These are phyloP conservation scores for Scaptomyza graminum DNA, from an alignment of 1,140 invertebrate species.

Conservation along the genomic window DNA sequence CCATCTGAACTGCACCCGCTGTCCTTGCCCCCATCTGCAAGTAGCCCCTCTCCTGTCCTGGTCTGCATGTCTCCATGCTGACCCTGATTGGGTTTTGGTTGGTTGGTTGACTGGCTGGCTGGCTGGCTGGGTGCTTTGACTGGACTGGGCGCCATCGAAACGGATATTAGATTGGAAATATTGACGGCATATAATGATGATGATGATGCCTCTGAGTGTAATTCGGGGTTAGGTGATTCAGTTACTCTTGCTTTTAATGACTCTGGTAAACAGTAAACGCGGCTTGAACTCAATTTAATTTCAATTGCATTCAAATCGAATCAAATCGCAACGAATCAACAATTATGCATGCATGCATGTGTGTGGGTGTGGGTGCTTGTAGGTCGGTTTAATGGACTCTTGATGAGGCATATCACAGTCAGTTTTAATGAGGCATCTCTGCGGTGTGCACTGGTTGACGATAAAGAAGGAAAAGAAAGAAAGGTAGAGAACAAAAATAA, in stretches of 20 bases:
- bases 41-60: conserved; percentile 1
- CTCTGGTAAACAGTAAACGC: conserved; percentile 56
- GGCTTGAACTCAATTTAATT: conserved; percentile 47
- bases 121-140: neutral
- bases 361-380: conserved; percentile 17
- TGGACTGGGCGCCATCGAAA: conserved; percentile 14
- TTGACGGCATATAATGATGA: conserved; percentile 57
- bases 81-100: conserved; percentile 68
- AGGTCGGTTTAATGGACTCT: conserved; percentile 31
- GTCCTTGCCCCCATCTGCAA: neutral
- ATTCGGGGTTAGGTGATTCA: neutral
- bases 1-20: conserved; percentile 3
- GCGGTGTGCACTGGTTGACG: conserved; percentile 29
- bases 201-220: conserved; percentile 32
- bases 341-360: conserved; percentile 33
- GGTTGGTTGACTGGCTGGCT: conserved; percentile 41
- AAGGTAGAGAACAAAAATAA: too few relatives aligned
- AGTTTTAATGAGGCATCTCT: conserved; percentile 54
- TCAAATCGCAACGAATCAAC: conserved; percentile 48
- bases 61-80: conserved; percentile 24
- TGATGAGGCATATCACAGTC: conserved; percentile 63
- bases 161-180: conserved; percentile 72
- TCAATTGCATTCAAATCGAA: conserved; percentile 46
- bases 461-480: neutral
- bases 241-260: conserved; percentile 39